Base-by-base conservation (phyloP, 2,888 invertebrate species). In the Abscondita cerata region DNA sequence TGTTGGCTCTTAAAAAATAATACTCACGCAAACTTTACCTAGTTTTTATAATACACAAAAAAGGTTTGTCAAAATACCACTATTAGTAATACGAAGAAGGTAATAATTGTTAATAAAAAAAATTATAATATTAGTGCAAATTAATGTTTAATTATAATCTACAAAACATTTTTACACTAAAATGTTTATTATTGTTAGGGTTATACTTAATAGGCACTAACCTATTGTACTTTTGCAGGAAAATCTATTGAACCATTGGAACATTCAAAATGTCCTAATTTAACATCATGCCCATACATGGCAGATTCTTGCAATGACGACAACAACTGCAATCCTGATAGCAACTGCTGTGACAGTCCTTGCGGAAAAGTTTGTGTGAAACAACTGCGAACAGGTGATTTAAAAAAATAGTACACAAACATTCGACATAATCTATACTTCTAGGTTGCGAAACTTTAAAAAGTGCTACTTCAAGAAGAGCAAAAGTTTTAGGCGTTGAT, bases 361-460 rank as follows among this genome's bases (percentile, higher is more conserved):
- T 90, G 91, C 72, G 90, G 89, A 8, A 81, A 80, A 62, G 79
- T 84, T 1, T 87, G 87, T 67, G 79, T 85, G 15, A 86, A 87
- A 66, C 86, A 87, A 36, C 76, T 87, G 47, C 85, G 82, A 70
- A 87, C 88, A 74, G 88, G 89, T 88, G 77, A 77, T 63, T 36
- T 9, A 19, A 48, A 1, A 0, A 46, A 46, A n/a, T n/a, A n/a
- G n/a, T n/a, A n/a, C n/a, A n/a, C n/a, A 20, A 34, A 41, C 20
- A 51, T 34, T 34, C 19, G 13, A 41, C 8, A 20, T 20, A 41
- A 15, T 9, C 16, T 41, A 8, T 41, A 8, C 8, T 33, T 72
- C 6, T 83, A 79, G 89, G 88, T 66, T 90, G 90, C 73, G 87
- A 90, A 72, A 88, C 89, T 65, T 76, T 88, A 76, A 83, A 86